phyloP scores from a whole-genome alignment of 2,797 vertebrate genomes.

The Malacoraja senta region DNA sequence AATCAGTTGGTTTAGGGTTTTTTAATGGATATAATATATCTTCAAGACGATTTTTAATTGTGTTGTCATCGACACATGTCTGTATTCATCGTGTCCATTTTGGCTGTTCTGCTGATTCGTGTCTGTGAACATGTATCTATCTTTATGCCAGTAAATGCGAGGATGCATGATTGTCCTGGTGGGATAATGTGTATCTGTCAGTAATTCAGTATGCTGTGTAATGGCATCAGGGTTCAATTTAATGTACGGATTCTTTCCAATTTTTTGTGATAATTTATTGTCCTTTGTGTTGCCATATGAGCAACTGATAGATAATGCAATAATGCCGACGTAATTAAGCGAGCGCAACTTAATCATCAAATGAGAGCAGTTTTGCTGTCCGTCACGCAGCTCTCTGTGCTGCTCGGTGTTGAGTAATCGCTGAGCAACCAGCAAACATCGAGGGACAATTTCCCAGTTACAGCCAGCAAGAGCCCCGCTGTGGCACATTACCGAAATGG shows the following conservation, averaged over 20 bases:
- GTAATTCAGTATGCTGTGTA: background rate
- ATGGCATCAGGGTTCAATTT: background rate
- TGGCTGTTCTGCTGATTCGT: background rate
- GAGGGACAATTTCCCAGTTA: constrained; percentile 32
- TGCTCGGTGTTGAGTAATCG: constrained; percentile 22
- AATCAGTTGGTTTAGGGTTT: background rate
- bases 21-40: background rate
- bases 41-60: background rate
- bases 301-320: constrained; percentile 53
- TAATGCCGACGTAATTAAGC: constrained; percentile 53
- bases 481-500: constrained; percentile 21
- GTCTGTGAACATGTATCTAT: background rate
- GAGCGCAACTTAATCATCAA: constrained; percentile 50
- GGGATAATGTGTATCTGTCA: background rate
- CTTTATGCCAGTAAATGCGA: background rate
- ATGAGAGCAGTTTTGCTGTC: constrained; percentile 44
- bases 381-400: constrained; percentile 21
- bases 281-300: constrained; percentile 58
- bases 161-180: background rate
- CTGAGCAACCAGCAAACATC: constrained; percentile 16
- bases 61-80: background rate
- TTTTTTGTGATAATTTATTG: constrained; percentile 61
- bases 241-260: constrained; percentile 55
- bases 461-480: constrained; percentile 18
- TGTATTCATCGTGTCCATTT: background rate